These are phyloP conservation scores for Mythimna impura DNA, from an alignment of 2,888 invertebrate species.

Conservation along the genomic window DNA sequence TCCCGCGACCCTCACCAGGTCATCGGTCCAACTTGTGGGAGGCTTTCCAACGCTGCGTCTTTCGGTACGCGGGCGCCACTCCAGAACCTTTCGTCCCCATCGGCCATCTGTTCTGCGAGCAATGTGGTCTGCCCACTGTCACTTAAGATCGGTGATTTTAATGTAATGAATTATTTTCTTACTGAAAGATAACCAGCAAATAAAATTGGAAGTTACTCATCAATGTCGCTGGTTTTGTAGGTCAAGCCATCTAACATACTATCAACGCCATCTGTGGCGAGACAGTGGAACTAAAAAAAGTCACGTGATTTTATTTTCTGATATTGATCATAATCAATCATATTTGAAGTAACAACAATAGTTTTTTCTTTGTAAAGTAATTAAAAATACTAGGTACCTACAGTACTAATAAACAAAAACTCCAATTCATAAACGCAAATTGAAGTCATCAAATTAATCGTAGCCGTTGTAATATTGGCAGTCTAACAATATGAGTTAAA, in stretches of 20 bases:
- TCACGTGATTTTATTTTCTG: not conserved
- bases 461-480: not conserved
- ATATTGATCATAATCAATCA: not conserved
- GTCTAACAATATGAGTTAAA: constrained; percentile 10
- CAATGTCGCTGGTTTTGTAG: not conserved
- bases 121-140: no score
- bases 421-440: not conserved
- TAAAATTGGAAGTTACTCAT: constrained; percentile 9
- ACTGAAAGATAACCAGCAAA: constrained; percentile 11
- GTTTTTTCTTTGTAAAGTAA: not conserved
- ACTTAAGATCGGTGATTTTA: not conserved
- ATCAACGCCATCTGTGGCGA: constrained; percentile 55
- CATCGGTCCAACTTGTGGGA: no score
- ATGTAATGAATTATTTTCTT: not conserved
- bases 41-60: no score
- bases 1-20: no score
- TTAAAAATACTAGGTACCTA: not conserved
- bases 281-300: not conserved
- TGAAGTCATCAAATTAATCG: constrained; percentile 20
- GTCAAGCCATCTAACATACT: constrained; percentile 7
- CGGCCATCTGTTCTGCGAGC: no score
- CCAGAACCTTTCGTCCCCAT: no score
- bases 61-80: no score
- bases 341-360: not conserved
- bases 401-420: not conserved